Percentiles rank a stretch among this genome's conserved stretches.
Evolutionary conservation across 2,888 invertebrate genomes (phyloP).

Genomic region (Adela reaumurella): DNA sequence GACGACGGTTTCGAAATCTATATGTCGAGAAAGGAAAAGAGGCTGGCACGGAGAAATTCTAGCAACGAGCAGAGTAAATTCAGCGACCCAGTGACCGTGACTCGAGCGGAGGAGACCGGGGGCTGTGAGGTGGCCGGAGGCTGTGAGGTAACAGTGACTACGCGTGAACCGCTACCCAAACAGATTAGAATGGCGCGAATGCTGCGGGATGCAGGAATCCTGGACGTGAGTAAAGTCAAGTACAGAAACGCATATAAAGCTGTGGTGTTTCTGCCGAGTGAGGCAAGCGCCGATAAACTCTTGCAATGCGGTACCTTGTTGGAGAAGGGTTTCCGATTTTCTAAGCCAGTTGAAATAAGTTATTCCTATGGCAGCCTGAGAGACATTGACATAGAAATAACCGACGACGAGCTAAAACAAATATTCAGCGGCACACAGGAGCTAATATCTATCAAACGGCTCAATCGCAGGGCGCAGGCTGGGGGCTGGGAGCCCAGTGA

Average conservation of each 20-base stretch:
- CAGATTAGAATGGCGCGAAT: not conserved
- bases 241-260: not conserved
- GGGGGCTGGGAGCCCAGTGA: constrained; percentile 2
- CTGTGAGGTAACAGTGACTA: too few relatives aligned
- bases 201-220: not conserved
- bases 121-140: too few relatives aligned
- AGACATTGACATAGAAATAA: constrained; percentile 1
- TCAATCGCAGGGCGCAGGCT: not conserved
- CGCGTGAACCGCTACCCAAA: too few relatives aligned
- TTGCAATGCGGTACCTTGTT: not conserved
- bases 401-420: not conserved
- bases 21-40: too few relatives aligned
- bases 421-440: not conserved
- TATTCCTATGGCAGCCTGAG: not conserved
- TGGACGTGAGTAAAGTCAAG: not conserved
- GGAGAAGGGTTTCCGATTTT: not conserved
- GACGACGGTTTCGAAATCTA: too few relatives aligned
- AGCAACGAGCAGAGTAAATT: too few relatives aligned
- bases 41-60: too few relatives aligned
- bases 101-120: too few relatives aligned
- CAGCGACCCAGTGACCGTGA: too few relatives aligned
- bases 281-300: not conserved
- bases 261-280: not conserved
- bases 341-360: not conserved
- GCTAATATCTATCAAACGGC: not conserved